phyloP scores from a whole-genome alignment of 2,113 vertebrate species.

The Anoplopoma fimbria region DNA sequence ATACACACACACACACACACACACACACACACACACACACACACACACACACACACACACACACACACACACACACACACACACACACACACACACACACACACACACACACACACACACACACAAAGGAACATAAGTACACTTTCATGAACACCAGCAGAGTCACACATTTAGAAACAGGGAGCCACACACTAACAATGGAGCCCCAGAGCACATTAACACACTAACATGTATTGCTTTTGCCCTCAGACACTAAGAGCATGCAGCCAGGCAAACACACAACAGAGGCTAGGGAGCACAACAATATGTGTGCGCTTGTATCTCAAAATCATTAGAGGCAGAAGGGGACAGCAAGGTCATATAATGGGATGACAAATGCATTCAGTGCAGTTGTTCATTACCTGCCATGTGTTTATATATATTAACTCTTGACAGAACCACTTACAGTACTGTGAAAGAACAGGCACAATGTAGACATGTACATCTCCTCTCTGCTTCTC shows the following conservation, averaged over 20 bases:
- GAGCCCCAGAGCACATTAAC: neutral
- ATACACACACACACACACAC: conserved; percentile 7
- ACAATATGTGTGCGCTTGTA: conserved; percentile 44
- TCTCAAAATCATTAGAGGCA: conserved; percentile 67
- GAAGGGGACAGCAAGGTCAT: conserved; percentile 58
- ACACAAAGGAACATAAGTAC: no score
- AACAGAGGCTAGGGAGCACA: conserved; percentile 47
- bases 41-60: conserved; percentile 10
- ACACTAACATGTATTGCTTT: conserved; percentile 29
- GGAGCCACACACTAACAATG: neutral
- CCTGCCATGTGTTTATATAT: conserved; percentile 17
- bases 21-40: neutral
- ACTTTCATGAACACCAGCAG: neutral
- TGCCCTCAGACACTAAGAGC: conserved; percentile 22
- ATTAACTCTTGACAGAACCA: conserved; percentile 35
- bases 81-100: conserved; percentile 5
- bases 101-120: neutral
- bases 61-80: neutral
- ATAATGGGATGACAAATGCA: conserved; percentile 66
- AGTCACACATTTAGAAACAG: conserved; percentile 6
- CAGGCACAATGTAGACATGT: conserved; percentile 30
- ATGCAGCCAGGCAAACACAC: conserved; percentile 36
- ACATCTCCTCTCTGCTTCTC: conserved; percentile 1
- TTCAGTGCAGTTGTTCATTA: conserved; percentile 72
- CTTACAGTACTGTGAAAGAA: conserved; percentile 45